Base-by-base conservation (phyloP, 2,113 vertebrate species). In the Theropithecus gelada region DNA sequence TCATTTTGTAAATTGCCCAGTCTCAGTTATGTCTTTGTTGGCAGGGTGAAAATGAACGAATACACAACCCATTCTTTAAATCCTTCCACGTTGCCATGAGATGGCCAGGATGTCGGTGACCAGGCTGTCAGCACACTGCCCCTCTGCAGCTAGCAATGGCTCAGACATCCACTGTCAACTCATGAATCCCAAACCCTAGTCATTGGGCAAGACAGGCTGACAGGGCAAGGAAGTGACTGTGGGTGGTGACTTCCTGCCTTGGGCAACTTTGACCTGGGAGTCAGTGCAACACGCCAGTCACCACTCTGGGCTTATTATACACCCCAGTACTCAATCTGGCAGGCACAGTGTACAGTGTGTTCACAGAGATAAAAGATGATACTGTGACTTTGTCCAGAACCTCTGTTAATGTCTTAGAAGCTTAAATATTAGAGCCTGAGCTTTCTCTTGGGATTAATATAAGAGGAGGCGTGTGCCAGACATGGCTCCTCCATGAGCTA, bases 381-480 rank as follows among this genome's bases (percentile, higher is more conserved):
- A 22, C 16, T 57, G 40, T 7, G 8, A 38, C 68, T 90, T 82
- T 86, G 73, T 45, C 32, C 50, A 88, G 64, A 91, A 52, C 1
- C 87, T 96, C 23, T 57, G 7, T 76, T 85, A 95, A 93, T 61
- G 76, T 64, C 79, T 83, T 89, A 1, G 73, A 86, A 79, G 73
- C 76, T 97, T 90, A 90, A 92, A 40, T 92, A 80, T 61, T 73
- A 86, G 40, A 88, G 52, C 17, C n/a, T 11, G 20, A 91, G 50
- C 35, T 90, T 96, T 94, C 94, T 87, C 79, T 59, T 64, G 64
- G 93, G 93, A 96, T 96, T 94, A 96, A 88, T 92, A 83, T 38
- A 93, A 94, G 40, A 82, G 68, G 61, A 93, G 50, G 30, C 4
- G 0, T 92, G 76, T 66, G 70, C 86, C 93, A 97, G 88, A 90